Evolutionary conservation across 1,140 invertebrate genomes (phyloP).

Genomic region (Eciton burchellii): DNA sequence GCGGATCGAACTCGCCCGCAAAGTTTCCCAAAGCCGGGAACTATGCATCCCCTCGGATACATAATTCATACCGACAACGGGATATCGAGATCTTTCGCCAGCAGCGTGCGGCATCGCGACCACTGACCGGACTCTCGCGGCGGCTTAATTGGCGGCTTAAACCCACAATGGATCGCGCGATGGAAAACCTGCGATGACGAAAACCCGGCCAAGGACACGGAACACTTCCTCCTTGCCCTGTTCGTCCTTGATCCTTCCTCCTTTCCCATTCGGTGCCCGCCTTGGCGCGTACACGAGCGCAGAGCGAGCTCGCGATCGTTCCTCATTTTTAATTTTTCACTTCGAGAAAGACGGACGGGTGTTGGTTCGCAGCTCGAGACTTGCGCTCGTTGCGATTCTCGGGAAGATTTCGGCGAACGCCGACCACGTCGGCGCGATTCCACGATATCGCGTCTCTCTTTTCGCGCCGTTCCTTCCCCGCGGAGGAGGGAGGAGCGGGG

Average conservation of each 20-base stretch:
- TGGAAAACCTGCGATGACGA: too few species aligned
- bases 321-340: too few species aligned
- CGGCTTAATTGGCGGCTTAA: too few species aligned
- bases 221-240: constrained; percentile 3
- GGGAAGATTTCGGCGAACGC: background rate
- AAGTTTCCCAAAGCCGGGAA: constrained; percentile 8
- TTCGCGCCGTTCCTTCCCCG: too few species aligned
- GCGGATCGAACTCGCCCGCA: constrained; percentile 2
- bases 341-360: too few species aligned
- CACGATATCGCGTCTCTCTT: constrained; percentile 5
- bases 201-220: constrained; percentile 5
- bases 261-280: constrained; percentile 5
- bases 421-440: background rate
- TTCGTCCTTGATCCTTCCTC: background rate
- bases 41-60: background rate
- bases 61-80: background rate
- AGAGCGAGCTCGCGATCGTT: background rate
- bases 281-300: background rate
- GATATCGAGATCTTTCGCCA: constrained; percentile 11
- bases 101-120: background rate
- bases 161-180: too few species aligned
- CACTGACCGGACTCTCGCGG: constrained; percentile 16
- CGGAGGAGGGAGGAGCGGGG: background rate
- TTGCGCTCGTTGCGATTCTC: constrained; percentile 1
- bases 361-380: background rate